Evolutionary conservation across 92 coral and sea anemone genomes (phyloP), one percentile per base, ranked within the genome.

Genomic region (Heliopora coerulea): DNA sequence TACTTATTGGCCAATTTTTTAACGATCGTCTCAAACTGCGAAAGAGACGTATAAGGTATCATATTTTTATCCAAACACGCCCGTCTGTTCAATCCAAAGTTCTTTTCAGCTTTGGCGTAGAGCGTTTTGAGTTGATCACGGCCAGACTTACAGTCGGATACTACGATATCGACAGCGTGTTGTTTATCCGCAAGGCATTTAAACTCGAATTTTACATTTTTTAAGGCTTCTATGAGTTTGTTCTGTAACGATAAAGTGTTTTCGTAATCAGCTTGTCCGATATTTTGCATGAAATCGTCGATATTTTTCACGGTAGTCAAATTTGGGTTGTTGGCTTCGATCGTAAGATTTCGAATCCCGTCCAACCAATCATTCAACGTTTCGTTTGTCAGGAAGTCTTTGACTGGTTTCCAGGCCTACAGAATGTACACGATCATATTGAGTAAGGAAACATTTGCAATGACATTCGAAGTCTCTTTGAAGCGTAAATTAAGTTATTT

Each of bases 351-450:
- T n/a, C 19, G 24, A 15, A 70, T 70, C 11, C 62, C 77, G n/a
- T 70, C 77, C 17, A 70, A 17, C 41, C 56, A 52, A 26, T 54
- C 77, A 24, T 30, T 27, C 18, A 54, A 25, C 14, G 77, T 70
- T 17, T 52, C 20, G 49, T 70, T 70, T 3, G 29, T 54, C 33
- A 52, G 24, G 23, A 70, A 32, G 0, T 32, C 32, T 54, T 9
- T 31, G 25, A 14, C 62, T 37, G 77, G 63, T 52, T 23, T 13
- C 77, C 77, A 70, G 21, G 77, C 57, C 77, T 70, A 40, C 25
- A 15, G 54, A 65, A 20, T 56, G 11, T 37, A 37, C 42, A 37
- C 42, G 42, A 11, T 37, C 42, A 37, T 11, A 37, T 37, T 37
- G 42, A 37, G 42, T 37, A 37, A 37, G 6, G 42, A 37, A 37